Percentiles rank a stretch among this genome's conserved stretches.
Evolutionary conservation across 2,113 vertebrate species (phyloP).

Genomic region (Apus apus): DNA sequence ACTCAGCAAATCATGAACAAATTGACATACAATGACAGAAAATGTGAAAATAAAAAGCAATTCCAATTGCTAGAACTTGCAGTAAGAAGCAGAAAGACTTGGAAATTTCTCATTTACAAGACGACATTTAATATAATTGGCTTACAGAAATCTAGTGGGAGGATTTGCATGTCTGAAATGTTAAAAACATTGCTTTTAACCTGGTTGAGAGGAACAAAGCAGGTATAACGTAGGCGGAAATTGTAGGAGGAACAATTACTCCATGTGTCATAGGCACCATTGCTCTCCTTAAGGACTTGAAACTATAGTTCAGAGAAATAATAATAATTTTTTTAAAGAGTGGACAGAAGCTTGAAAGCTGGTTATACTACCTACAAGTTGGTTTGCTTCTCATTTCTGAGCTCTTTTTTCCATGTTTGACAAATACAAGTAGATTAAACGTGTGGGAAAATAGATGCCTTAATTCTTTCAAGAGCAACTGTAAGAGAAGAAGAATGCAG

Average conservation of each 20-base stretch:
- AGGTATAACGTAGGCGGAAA: neutral
- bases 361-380: neutral
- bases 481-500: too few species aligned
- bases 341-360: neutral
- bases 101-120: constrained; percentile 15
- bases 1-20: constrained; percentile 4
- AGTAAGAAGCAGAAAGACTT: neutral
- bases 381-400: neutral
- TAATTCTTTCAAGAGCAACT: too few species aligned
- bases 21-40: neutral
- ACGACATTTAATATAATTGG: constrained; percentile 1
- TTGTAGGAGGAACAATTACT: neutral
- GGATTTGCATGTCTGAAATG: neutral
- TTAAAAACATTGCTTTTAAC: constrained; percentile 9
- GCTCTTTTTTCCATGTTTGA: neutral
- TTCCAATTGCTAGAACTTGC: neutral
- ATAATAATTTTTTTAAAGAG: neutral
- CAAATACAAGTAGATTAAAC: fast-evolving
- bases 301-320: neutral
- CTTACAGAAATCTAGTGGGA: constrained; percentile 11
- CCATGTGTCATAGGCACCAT: neutral
- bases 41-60: neutral
- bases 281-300: neutral
- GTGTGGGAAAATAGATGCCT: too few species aligned
- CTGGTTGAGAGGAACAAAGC: neutral